Evolutionary conservation across 2,797 vertebrate species (phyloP), one percentile per base, ranked within the genome.

Genomic region (Peromyscus nudipes): DNA sequence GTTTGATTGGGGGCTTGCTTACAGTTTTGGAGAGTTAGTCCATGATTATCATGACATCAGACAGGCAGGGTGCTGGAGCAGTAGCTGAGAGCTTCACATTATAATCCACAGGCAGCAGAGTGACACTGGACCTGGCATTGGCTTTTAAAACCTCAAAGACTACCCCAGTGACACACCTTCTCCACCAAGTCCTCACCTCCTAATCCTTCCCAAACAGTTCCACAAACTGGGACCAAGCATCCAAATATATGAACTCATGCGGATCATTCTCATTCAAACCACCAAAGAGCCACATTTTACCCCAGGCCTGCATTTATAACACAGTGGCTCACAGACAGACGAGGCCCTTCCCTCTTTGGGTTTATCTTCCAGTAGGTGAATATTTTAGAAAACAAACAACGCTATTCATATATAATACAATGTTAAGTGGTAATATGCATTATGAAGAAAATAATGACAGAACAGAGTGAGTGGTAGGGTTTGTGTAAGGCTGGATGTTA

Each of bases 381-480:
- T 25, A 67, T 11, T 60, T 69, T 71, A 43, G 43, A 88, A 95
- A 81, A 40, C n/a, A 94, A 92, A 31, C 31, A 76, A 89, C 69
- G 67, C 65, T 55, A 75, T 75, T 64, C 84, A 64, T 31, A 57
- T n/a, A 21, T 27, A 65, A 62, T 14, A n/a, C 14, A 43, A 64
- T 43, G 69, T 76, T 64, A 43, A 52, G 43, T 40, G 5, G 14
- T n/a, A 21, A 93, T 85, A 71, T 57, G 16, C 37, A 73, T 40
- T 62, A 19, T 25, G 34, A 82, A 94, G 88, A 46, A 87, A 91
- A 76, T 21, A 73, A 52, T n/a, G 12, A 79, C 23, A 93, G 76
- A 60, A 40, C 16, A 60, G 31, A 43, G 6, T 7, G 34, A 49
- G 76, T 31, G 43, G 85, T 13, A 25, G 17, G 43, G 27, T 21